Evolutionary conservation across 2,888 invertebrate genomes (phyloP).

Genomic region (Meiosimyza platycephala): DNA sequence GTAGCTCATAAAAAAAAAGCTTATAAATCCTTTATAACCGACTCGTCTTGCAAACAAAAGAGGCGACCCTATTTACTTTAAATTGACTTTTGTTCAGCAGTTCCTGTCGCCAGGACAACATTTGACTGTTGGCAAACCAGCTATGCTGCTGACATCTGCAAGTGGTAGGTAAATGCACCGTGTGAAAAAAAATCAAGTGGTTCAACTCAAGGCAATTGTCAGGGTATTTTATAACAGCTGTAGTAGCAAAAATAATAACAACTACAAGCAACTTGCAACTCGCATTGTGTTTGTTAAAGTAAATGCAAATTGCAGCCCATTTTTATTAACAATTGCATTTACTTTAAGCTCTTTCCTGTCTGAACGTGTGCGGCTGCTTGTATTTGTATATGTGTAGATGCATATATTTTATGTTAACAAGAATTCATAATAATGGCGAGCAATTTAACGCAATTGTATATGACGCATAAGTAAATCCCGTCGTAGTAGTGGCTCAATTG

Average conservation of each 20-base stretch:
- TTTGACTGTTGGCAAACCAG: too few species aligned
- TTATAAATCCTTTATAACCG: conserved; percentile 12
- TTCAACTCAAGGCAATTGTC: conserved; percentile 5
- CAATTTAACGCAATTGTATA: conserved; percentile 16
- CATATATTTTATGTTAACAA: conserved; percentile 6
- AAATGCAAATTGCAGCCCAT: conserved; percentile 6
- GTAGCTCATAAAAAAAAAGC: conserved; percentile 11
- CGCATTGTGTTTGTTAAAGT: too few species aligned
- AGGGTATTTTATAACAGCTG: neutral
- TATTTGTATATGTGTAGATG: neutral
- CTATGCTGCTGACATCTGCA: neutral
- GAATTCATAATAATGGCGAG: conserved; percentile 19
- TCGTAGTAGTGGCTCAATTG: neutral
- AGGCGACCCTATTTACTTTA: neutral
- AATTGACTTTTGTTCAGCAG: conserved; percentile 4
- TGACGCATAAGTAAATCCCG: neutral
- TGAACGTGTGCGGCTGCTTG: neutral
- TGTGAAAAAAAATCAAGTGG: conserved; percentile 19
- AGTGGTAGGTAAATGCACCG: neutral
- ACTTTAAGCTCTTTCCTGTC: neutral
- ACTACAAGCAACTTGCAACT: neutral
- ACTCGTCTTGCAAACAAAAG: conserved; percentile 11
- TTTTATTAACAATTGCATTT: conserved; percentile 24
- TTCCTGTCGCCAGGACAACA: neutral
- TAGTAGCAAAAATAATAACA: conserved; percentile 6